Evolutionary conservation across 2,113 vertebrate genomes (phyloP).

Genomic region (Pseudorectes ferrugineus): DNA sequence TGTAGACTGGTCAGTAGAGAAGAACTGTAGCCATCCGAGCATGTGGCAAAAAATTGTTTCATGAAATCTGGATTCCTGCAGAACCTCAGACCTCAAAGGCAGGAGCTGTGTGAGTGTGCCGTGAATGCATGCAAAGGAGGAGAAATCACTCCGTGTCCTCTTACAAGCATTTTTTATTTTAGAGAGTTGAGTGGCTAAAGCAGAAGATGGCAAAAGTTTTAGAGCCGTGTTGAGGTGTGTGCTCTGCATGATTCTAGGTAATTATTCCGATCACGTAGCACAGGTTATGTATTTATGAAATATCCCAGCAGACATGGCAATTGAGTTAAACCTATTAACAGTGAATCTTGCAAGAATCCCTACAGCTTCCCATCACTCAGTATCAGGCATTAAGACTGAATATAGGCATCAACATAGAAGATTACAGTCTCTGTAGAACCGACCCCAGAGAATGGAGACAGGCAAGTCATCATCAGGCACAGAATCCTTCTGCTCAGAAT

Average conservation of each 20-base stretch:
- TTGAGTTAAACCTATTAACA: constrained; percentile 54
- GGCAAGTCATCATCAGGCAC: constrained; percentile 23
- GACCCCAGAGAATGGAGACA: not conserved
- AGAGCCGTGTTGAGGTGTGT: not conserved
- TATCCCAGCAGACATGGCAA: not conserved
- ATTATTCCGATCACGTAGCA: not conserved
- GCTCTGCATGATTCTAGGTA: not conserved
- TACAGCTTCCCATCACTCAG: constrained; percentile 28
- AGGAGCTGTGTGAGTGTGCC: accelerated
- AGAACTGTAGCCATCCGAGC: not conserved
- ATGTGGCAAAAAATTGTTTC: not conserved
- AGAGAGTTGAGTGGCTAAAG: not conserved
- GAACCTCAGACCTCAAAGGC: not conserved
- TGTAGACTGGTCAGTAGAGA: not conserved
- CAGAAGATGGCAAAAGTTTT: not conserved
- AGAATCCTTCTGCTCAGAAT: constrained; percentile 19
- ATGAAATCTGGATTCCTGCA: not conserved
- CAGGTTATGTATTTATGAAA: constrained; percentile 44
- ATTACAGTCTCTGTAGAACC: constrained; percentile 27
- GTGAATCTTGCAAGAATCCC: constrained; percentile 36
- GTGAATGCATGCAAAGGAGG: not conserved
- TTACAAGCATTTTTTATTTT: not conserved
- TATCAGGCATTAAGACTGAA: constrained; percentile 48
- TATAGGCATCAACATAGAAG: constrained; percentile 34
- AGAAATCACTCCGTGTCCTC: not conserved